Conservation (phyloP, 2,797 vertebrate species). For the Microcaecilia unicolor region DNA sequence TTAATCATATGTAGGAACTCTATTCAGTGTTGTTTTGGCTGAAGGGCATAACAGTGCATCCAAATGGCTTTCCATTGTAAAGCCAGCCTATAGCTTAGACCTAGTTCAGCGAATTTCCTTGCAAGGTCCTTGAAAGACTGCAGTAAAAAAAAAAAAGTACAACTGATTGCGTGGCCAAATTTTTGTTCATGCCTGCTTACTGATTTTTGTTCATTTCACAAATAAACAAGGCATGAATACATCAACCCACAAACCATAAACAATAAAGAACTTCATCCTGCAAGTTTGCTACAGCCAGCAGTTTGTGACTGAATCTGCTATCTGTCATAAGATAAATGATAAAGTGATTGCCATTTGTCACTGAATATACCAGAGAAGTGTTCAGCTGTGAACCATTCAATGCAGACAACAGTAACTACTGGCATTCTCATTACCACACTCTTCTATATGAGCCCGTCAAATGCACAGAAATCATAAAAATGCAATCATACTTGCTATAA, state of each 20-base stretch:
- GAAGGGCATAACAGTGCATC: constrained; percentile 63
- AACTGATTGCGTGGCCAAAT: constrained; percentile 60
- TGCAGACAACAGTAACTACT: constrained; percentile 53
- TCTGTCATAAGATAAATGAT: constrained; percentile 81
- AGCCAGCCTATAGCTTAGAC: constrained; percentile 57
- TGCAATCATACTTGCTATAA: constrained; percentile 20
- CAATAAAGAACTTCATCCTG: constrained; percentile 81
- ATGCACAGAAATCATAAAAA: constrained; percentile 29
- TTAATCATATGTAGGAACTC: constrained; percentile 55
- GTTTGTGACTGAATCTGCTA: constrained; percentile 73
- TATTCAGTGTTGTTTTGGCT: constrained; percentile 63
- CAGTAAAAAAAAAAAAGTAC: constrained; percentile 35
- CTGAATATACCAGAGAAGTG: constrained; percentile 62
- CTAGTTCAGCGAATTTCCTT: constrained; percentile 64
- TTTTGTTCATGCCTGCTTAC: constrained; percentile 69
- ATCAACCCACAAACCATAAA: constrained; percentile 76
- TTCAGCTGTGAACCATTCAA: constrained; percentile 59
- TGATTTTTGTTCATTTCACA: constrained; percentile 76
- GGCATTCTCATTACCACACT: constrained; percentile 45
- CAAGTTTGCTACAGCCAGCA: constrained; percentile 76
- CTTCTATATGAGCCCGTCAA: constrained; percentile 27
- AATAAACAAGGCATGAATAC: constrained; percentile 82
- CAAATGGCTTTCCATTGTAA: constrained; percentile 43
- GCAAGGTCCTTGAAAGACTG: constrained; percentile 56
- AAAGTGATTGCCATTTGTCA: constrained; percentile 77